phyloP scores from a whole-genome alignment of 2,888 invertebrate species.

The Rambutsinella grinnellia region DNA sequence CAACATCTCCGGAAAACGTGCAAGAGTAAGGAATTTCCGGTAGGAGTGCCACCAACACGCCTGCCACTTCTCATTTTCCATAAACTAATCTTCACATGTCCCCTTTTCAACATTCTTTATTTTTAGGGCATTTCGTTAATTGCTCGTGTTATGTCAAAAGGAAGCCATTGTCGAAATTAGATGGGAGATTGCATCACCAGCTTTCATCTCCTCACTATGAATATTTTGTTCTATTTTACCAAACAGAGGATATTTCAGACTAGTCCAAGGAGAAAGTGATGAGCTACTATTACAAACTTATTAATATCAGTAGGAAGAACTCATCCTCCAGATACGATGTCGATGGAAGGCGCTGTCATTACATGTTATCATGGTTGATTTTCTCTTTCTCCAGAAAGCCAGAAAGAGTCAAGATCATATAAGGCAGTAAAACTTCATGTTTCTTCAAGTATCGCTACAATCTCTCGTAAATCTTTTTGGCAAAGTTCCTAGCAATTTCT shows the following conservation, averaged over 20 bases:
- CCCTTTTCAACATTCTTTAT: neutral
- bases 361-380: neutral
- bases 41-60: constrained; percentile 5
- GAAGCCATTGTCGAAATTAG: constrained; percentile 25
- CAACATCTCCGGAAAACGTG: constrained; percentile 17
- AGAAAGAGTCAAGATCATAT: neutral
- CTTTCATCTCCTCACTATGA: constrained; percentile 9
- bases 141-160: constrained; percentile 27
- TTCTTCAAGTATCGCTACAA: neutral
- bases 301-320: too few species aligned
- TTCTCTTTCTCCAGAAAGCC: constrained; percentile 2
- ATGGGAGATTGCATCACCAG: constrained; percentile 22
- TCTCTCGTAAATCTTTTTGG: constrained; percentile 15
- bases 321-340: neutral
- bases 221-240: constrained; percentile 28
- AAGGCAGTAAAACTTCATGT: neutral
- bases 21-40: too few species aligned
- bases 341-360: neutral
- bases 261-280: neutral
- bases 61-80: neutral
- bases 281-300: too few species aligned
- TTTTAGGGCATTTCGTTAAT: too few species aligned
- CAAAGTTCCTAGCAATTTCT: constrained; percentile 27
- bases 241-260: constrained; percentile 1
- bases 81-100: constrained; percentile 22